Evolutionary conservation across 2,888 invertebrate species (phyloP), one percentile per base, ranked within the genome.

Genomic region (Drepana falcataria): DNA sequence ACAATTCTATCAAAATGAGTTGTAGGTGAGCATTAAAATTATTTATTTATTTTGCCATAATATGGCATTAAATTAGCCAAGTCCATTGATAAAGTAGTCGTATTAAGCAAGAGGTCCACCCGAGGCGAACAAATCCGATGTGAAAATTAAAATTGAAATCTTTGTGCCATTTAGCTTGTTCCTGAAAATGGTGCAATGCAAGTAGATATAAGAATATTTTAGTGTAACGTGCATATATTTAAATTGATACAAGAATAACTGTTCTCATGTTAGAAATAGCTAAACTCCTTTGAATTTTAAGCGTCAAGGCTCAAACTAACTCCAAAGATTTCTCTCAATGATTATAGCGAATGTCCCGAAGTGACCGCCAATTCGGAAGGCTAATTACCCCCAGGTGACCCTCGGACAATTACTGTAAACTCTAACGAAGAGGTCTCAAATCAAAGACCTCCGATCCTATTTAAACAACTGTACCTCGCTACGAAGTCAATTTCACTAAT

Each of bases 401-500:
- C 34, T 51, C 40, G 21, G 33, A 57, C 55, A 65, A 71, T 69
- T 63, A 64, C 69, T 69, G 69, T 63, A 61, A 61, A 65, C 60
- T 33, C 51, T 51, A 51, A 58, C 59, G 54, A 55, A 55, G 55
- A 55, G 59, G 61, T 55, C 62, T 64, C 52, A 65, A 70, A 66
- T 70, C 69, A 66, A 51, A 48, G 48, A 44, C 52, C 40, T 34
- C 52, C 51, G 53, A 41, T 56, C 49, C 53, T 56, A 37, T 56
- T 56, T 52, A 56, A 56, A 54, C 53, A 56, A 54, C 54, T 37
- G 48, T 48, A 48, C 59, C 66, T 68, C 63, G 68, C 69, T 66
- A 61, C 68, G 60, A 63, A 68, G 68, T 63, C 77, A 71, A 80
- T 79, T 79, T 80, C 75, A 73, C 77, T 79, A 80, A 80, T 80